A percentile compares a stretch with the other conserved stretches of the same genome.
Conservation (phyloP, 2,888 invertebrate genomes). For the Chalcosyrphus nemorum region DNA sequence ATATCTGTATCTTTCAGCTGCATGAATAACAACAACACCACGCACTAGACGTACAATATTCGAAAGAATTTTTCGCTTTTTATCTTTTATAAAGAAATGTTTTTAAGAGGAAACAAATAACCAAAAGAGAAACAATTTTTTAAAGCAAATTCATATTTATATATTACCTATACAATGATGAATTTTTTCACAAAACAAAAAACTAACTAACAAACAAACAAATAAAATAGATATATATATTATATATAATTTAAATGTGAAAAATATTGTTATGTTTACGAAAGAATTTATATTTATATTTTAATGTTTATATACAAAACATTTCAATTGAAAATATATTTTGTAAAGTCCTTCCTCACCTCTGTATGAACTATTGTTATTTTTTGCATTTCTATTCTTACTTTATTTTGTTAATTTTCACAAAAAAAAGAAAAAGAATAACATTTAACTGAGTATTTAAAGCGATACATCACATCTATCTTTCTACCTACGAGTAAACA, state of each 20-base stretch:
- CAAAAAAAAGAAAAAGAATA: not conserved
- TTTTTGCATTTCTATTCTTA: conserved; percentile 11
- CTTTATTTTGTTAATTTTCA: conserved; percentile 2
- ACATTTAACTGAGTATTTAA: conserved; percentile 6
- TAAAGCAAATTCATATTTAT: conserved; percentile 48
- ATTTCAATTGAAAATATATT: conserved; percentile 24
- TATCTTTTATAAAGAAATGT: conserved; percentile 80
- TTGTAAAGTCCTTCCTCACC: conserved; percentile 31
- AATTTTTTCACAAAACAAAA: conserved; percentile 18
- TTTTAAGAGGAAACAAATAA: conserved; percentile 75
- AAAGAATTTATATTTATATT: conserved; percentile 32
- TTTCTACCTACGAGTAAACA: conserved; percentile 9
- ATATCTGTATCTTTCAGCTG: conserved; percentile 79
- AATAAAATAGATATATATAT: conserved; percentile 44
- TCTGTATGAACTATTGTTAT: conserved; percentile 16
- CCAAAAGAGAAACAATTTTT: conserved; percentile 46
- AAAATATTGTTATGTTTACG: conserved; percentile 34
- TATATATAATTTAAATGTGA: conserved; percentile 56
- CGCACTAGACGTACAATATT: conserved; percentile 80
- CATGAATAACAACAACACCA: conserved; percentile 81
- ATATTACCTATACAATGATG: conserved; percentile 3
- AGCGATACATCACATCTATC: conserved; percentile 41
- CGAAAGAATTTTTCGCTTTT: conserved; percentile 79
- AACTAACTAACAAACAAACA: not conserved
- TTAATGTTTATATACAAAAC: conserved; percentile 50